A percentile compares a stretch with the other conserved stretches of the same genome.
Conservation (phyloP, 2,888 invertebrate genomes). For the Nemotelus pantherinus region DNA sequence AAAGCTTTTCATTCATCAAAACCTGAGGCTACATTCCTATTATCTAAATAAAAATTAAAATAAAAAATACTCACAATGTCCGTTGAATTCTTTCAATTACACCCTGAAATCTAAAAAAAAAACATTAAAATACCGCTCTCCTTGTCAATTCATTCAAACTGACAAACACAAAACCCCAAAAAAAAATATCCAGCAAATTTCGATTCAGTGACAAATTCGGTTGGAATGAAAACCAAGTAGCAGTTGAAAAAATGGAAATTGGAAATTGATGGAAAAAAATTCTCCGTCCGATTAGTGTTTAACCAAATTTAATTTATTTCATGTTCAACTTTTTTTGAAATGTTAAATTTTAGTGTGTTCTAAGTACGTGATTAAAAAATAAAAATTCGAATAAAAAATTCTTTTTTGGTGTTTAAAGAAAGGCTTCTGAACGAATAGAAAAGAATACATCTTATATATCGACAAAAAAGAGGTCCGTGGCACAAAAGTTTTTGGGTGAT, state of each 20-base stretch:
- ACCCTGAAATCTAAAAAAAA: too few species aligned
- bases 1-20: too few species aligned
- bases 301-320: slow-evolving; percentile 45
- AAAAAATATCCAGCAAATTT: background rate
- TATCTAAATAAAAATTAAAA: too few species aligned
- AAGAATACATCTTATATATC: background rate
- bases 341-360: slow-evolving; percentile 49
- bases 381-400: slow-evolving; percentile 32
- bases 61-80: too few species aligned
- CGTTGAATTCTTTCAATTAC: too few species aligned
- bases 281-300: slow-evolving; percentile 46
- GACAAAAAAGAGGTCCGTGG: slow-evolving; percentile 16
- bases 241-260: slow-evolving; percentile 36
- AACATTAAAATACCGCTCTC: too few species aligned
- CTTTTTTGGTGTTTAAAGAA: slow-evolving; percentile 29
- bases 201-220: background rate
- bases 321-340: slow-evolving; percentile 47
- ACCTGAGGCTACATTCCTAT: too few species aligned
- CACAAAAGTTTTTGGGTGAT: background rate
- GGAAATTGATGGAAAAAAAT: slow-evolving; percentile 34
- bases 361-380: slow-evolving; percentile 45
- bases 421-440: slow-evolving; percentile 19
- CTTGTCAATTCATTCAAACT: too few species aligned
- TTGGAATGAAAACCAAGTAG: slow-evolving; percentile 42
- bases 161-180: too few species aligned